Conservation (phyloP, 2,113 vertebrate genomes). For the Emydocephalus ijimae region DNA sequence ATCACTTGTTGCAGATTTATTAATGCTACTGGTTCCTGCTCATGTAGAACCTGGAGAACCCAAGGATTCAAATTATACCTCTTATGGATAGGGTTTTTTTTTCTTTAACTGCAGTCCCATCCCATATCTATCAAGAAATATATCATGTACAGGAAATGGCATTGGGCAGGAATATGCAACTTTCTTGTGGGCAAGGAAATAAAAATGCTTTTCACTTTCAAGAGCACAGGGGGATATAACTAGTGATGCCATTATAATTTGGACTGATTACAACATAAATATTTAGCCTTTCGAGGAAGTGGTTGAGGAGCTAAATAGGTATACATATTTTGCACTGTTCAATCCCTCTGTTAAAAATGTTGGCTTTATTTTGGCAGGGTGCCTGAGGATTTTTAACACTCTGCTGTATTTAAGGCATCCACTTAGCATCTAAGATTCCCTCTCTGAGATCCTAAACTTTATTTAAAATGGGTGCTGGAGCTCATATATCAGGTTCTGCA, state of each 20-base stretch:
- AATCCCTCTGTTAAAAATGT: background rate
- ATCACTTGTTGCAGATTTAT: background rate
- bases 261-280: background rate
- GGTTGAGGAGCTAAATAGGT: background rate
- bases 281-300: background rate
- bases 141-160: background rate
- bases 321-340: background rate
- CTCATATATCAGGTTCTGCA: background rate
- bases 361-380: background rate
- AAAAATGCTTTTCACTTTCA: background rate
- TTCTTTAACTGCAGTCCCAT: background rate
- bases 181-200: background rate
- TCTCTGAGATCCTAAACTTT: background rate
- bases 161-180: background rate
- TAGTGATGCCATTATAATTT: background rate
- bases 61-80: background rate
- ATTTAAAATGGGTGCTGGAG: background rate
- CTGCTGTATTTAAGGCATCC: background rate
- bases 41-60: no score
- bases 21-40: background rate
- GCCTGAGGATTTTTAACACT: background rate
- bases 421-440: background rate
- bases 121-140: background rate
- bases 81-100: background rate
- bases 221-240: background rate